Percentiles rank a stretch among this genome's conserved stretches.
phyloP scores from a whole-genome alignment of 2,797 vertebrate species.

The Fistularia tabacaria region DNA sequence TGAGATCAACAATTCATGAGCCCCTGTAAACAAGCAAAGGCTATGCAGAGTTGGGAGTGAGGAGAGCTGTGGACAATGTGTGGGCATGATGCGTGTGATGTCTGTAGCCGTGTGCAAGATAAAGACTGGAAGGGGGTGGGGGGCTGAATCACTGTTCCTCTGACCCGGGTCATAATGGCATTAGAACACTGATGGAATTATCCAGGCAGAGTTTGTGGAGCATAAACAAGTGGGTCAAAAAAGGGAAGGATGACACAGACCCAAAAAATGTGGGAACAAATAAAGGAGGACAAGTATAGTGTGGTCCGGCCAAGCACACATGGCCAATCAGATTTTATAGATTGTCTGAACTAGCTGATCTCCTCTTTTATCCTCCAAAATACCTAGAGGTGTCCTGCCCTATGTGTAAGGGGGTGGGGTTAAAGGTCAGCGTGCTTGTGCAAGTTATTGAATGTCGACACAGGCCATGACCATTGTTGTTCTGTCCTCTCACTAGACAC shows the following conservation, averaged over 20 bases:
- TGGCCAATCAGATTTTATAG: conserved; percentile 74
- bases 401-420: conserved; percentile 22
- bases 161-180: conserved; percentile 55
- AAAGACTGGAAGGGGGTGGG: conserved; percentile 4
- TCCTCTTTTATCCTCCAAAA: conserved; percentile 67
- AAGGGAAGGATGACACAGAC: conserved; percentile 16
- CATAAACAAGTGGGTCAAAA: conserved; percentile 13
- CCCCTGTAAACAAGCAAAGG: conserved; percentile 48
- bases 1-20: conserved; percentile 69
- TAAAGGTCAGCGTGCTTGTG: conserved; percentile 46
- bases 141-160: conserved; percentile 41
- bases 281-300: conserved; percentile 17
- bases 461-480: conserved; percentile 62
- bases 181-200: conserved; percentile 60
- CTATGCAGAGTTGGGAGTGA: conserved; percentile 11
- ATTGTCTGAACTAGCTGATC: conserved; percentile 61
- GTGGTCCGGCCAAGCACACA: conserved; percentile 39
- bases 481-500: conserved; percentile 47
- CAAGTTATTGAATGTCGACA: conserved; percentile 62
- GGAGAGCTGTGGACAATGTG: conserved; percentile 37
- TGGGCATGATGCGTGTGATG: conserved; percentile 28
- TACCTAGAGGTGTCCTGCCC: conserved; percentile 54
- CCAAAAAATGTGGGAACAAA: conserved; percentile 4
- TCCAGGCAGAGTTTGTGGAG: conserved; percentile 46
- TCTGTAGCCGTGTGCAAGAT: conserved; percentile 26